Base-by-base conservation (phyloP, 2,113 vertebrate species). In the Psophia crepitans region DNA sequence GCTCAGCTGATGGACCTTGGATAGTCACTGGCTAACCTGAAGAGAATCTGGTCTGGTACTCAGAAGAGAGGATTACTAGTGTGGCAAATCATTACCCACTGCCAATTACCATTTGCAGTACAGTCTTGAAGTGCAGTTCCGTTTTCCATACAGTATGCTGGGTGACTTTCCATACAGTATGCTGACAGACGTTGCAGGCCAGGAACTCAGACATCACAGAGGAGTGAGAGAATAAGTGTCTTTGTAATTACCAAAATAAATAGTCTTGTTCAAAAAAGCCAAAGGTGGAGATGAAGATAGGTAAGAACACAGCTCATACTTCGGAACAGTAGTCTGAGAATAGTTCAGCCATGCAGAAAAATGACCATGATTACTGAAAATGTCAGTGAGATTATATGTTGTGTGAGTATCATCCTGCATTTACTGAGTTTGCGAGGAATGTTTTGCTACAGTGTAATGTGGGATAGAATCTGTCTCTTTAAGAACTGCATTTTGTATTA, bases 321-420 rank as follows among this genome's bases (percentile, higher is more conserved):
- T 53, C 56, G 60, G 64, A 95, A 73, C 24, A 53, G 48, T 21
- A 70, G 26, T 44, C 43, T 84, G 43, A 60, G 56, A 68, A 64
- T 64, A 88, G 60, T 66, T 93, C 92, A 73, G 41, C n/a, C 44
- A 56, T 75, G 82, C 39, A 48, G 60, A 90, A 94, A 76, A 96
- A 96, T 91, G 21, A 82, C 80, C 80, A 86, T 4, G n/a, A 90
- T 93, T 78, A 87, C 90, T 71, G 93, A 75, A 93, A 91, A 84
- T 93, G 61, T 76, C 76, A 8, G 3, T 61, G 86, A 93, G 86
- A 96, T 93, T 76, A 32, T 80, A 33, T 49, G 35, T 44, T 90
- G 24, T 44, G 48, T 81, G 64, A 81, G 60, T 80, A 53, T 5
- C 37, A 44, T 70, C 76, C 61, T 75, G 73, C 64, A 49, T 73